phyloP scores from a whole-genome alignment of 2,113 vertebrate genomes.

The Entomyzon cyanotis region DNA sequence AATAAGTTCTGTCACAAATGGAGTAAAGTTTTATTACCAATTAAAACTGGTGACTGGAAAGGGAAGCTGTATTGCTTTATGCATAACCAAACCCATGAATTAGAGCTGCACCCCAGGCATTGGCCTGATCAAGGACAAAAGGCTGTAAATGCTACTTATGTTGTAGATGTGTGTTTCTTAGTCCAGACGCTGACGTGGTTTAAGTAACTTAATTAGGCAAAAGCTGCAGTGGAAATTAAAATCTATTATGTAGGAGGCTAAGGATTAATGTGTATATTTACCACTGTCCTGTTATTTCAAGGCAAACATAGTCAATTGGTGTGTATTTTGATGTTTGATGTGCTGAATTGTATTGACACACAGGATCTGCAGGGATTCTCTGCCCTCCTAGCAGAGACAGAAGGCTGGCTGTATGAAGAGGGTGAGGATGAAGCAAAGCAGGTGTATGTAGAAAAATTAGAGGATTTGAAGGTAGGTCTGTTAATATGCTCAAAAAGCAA shows the following conservation, averaged over 20 bases:
- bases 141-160: accelerated
- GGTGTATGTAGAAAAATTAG: slow-evolving; percentile 79
- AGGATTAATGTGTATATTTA: neutral
- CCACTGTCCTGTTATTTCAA: neutral
- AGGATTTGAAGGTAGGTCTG: slow-evolving; percentile 76
- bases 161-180: neutral
- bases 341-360: neutral
- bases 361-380: slow-evolving; percentile 76
- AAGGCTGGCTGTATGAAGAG: slow-evolving; percentile 84
- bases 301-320: neutral
- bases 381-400: slow-evolving; percentile 74
- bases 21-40: neutral
- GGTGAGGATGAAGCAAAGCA: slow-evolving; percentile 82
- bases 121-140: neutral
- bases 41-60: neutral
- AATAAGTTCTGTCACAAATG: neutral
- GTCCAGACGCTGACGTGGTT: neutral
- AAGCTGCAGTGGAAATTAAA: neutral
- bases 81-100: neutral
- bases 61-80: neutral
- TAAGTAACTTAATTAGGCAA: neutral
- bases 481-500: neutral
- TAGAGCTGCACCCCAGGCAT: neutral
- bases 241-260: neutral
- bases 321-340: neutral